Evolutionary conservation across 2,113 vertebrate genomes (phyloP).

Genomic region (Chloebia gouldiae): DNA sequence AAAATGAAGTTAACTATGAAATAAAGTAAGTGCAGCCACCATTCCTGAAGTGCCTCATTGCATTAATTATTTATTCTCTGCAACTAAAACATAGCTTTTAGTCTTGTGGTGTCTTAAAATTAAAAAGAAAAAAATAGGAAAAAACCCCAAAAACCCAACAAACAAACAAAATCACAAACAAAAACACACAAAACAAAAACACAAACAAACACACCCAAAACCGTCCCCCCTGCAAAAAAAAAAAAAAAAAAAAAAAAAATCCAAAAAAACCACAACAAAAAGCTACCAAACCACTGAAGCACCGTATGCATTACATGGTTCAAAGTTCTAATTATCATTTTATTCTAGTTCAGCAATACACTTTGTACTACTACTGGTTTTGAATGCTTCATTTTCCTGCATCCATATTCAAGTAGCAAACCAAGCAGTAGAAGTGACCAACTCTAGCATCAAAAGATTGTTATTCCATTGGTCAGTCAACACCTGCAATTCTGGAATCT

Average conservation of each 20-base stretch:
- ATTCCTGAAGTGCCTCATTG: neutral
- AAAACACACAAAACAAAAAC: neutral
- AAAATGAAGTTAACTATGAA: neutral
- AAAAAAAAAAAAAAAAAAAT: neutral
- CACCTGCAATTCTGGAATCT: neutral
- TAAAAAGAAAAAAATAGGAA: neutral
- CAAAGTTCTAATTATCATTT: neutral
- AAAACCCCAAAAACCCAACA: neutral
- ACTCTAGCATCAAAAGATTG: neutral
- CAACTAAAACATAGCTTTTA: neutral
- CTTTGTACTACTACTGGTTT: neutral
- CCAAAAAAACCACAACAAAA: neutral
- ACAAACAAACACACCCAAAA: too few species aligned
- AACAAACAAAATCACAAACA: neutral
- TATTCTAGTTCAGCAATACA: neutral
- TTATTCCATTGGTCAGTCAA: neutral
- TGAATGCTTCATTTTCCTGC: neutral
- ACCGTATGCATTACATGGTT: neutral
- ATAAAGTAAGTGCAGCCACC: neutral
- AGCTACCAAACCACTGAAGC: neutral
- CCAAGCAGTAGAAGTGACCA: neutral
- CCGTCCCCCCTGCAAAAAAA: neutral
- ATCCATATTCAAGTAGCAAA: neutral
- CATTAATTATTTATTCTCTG: neutral
- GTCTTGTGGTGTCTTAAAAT: neutral